Evolutionary conservation across 1,140 invertebrate genomes (phyloP), one percentile per base, ranked within the genome.

Genomic region (Apis dorsata): DNA sequence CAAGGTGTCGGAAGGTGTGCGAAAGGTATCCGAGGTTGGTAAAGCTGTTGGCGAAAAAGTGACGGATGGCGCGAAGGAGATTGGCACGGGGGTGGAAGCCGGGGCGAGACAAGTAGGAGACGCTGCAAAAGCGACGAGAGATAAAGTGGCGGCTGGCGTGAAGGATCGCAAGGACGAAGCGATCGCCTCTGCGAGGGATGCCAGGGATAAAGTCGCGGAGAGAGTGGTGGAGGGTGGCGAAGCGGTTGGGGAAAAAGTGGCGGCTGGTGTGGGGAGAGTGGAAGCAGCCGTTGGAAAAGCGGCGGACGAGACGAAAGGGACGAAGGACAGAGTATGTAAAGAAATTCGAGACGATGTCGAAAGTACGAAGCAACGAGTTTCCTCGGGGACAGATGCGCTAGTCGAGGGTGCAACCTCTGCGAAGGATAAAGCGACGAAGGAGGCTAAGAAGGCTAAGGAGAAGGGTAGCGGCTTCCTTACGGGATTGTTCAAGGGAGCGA

Each of bases 381-480:
- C 68, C 10, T 13, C 85, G 8, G 69, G 68, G 0, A 68, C 76
- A 11, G 73, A 74, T 2, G n/a, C 84, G 15, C 63, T 24, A n/a
- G 81, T 49, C 3, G 89, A 89, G 4, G 34, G n/a, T 28, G 69
- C 83, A 0, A 28, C 78, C 0, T 49, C 60, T 7, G 68, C 83
- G 2, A 85, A 86, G 12, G 85, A 85, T 3, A 88, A 90, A 66
- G 73, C 72, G 0, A 17, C 70, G 1, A 89, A 79, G 57, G 88
- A 83, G 68, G 79, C 82, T 9, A 88, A 90, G 21, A 89, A 91
- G 59, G 79, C 81, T 7, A 90, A 88, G 19, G 87, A 88, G 0
- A 88, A 88, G 53, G 19, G 63, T 0, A 12, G 70, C 9, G 79
- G 87, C 0, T 87, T 88, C 9, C 49, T 88, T 0, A 85, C 87